Percentiles rank a stretch among this genome's conserved stretches.
Conservation (phyloP, 1,140 invertebrate genomes). For the Semibalanus balanoides region DNA sequence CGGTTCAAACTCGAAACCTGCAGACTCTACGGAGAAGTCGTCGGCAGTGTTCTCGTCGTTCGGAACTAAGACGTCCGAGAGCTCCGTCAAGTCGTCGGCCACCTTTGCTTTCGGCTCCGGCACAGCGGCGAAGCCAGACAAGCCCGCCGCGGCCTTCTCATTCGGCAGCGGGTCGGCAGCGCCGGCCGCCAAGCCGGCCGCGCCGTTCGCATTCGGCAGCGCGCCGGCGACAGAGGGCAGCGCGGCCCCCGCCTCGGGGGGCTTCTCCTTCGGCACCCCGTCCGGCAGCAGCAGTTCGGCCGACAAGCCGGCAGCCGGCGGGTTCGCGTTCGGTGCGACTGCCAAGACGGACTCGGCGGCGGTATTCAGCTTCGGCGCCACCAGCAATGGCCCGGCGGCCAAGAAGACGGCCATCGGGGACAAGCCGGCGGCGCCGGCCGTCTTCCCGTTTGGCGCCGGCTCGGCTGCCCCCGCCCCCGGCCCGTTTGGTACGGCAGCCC, state of each 20-base stretch:
- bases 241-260: too few species aligned
- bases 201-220: neutral
- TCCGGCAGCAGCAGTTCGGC: too few species aligned
- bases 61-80: neutral
- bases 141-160: neutral
- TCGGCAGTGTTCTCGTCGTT: neutral
- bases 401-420: neutral
- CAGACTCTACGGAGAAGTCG: too few species aligned
- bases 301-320: too few species aligned
- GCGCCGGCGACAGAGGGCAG: neutral
- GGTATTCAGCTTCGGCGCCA: neutral
- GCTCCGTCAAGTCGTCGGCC: neutral
- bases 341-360: neutral
- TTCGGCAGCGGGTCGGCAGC: neutral
- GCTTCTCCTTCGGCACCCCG: neutral
- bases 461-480: too few species aligned
- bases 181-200: neutral
- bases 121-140: neutral
- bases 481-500: neutral
- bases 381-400: neutral
- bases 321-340: neutral
- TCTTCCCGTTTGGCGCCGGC: neutral
- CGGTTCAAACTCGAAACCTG: too few species aligned
- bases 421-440: too few species aligned
- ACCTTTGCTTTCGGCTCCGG: neutral